These are phyloP conservation scores for Selenia dentaria DNA, from an alignment of 2,888 invertebrate species.

Conservation along the genomic window DNA sequence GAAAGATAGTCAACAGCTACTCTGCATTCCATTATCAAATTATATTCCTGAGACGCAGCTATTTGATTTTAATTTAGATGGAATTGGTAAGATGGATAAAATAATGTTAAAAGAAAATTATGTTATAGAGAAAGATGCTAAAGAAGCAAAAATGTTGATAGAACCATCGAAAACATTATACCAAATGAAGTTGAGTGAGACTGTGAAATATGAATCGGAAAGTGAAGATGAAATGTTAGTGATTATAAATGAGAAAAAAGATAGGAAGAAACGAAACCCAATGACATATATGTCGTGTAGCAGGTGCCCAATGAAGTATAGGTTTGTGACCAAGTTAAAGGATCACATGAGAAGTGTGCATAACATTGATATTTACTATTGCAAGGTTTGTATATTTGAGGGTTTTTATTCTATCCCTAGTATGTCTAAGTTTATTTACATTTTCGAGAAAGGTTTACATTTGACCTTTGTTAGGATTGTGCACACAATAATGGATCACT, in stretches of 20 bases:
- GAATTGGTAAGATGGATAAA: constrained; percentile 34
- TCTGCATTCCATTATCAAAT: constrained; percentile 58
- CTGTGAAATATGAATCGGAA: constrained; percentile 1
- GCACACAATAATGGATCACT: too few relatives aligned
- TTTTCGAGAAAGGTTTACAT: too few relatives aligned
- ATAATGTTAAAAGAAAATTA: neutral
- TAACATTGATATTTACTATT: constrained; percentile 58
- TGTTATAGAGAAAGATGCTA: constrained; percentile 11
- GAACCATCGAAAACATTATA: constrained; percentile 40
- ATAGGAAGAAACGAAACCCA: constrained; percentile 55
- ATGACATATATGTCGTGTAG: constrained; percentile 61
- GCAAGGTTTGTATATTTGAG: constrained; percentile 51
- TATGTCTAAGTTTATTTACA: too few relatives aligned
- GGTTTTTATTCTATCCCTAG: neutral
- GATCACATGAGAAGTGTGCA: constrained; percentile 69
- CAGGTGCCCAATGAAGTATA: constrained; percentile 63
- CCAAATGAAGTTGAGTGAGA: constrained; percentile 33
- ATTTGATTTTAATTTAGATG: constrained; percentile 52
- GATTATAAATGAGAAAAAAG: constrained; percentile 36
- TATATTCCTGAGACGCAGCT: constrained; percentile 34
- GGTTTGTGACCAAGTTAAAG: constrained; percentile 65
- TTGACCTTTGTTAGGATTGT: too few relatives aligned
- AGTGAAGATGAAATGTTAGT: constrained; percentile 15
- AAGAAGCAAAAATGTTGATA: constrained; percentile 45
- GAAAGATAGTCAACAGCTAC: constrained; percentile 25